Percentiles rank a stretch among this genome's conserved stretches.
Evolutionary conservation across 2,113 vertebrate genomes (phyloP).

Genomic region (Emydocephalus ijimae): DNA sequence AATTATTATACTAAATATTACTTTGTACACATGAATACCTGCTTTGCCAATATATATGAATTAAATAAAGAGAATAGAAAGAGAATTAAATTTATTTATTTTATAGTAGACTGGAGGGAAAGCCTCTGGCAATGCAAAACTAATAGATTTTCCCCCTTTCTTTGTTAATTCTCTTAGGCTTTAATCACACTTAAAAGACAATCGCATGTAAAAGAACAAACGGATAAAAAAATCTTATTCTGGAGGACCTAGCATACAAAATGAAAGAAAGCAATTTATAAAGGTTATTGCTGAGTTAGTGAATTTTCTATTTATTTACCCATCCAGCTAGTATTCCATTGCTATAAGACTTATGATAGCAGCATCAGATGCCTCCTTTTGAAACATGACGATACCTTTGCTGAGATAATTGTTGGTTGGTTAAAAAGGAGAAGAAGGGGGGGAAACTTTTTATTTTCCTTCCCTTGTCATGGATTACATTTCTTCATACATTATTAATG

Average conservation of each 20-base stretch:
- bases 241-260: neutral
- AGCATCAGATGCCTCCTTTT: slow-evolving; percentile 68
- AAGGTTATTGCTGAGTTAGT: neutral
- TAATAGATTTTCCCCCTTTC: neutral
- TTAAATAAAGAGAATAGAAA: neutral
- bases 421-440: neutral
- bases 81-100: neutral
- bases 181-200: neutral
- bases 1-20: neutral
- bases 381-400: slow-evolving; percentile 71
- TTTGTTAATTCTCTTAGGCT: neutral
- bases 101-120: neutral
- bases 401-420: slow-evolving; percentile 72
- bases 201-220: neutral
- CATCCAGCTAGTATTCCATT: neutral
- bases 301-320: neutral
- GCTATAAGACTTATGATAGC: neutral
- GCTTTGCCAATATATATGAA: neutral
- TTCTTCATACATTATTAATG: slow-evolving; percentile 99
- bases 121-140: neutral
- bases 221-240: neutral
- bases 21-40: neutral
- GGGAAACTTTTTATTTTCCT: slow-evolving; percentile 74
- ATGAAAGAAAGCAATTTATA: neutral
- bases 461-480: slow-evolving; percentile 90